Base-by-base conservation (phyloP, 1,140 invertebrate genomes). In the Drosophila melanogaster region DNA sequence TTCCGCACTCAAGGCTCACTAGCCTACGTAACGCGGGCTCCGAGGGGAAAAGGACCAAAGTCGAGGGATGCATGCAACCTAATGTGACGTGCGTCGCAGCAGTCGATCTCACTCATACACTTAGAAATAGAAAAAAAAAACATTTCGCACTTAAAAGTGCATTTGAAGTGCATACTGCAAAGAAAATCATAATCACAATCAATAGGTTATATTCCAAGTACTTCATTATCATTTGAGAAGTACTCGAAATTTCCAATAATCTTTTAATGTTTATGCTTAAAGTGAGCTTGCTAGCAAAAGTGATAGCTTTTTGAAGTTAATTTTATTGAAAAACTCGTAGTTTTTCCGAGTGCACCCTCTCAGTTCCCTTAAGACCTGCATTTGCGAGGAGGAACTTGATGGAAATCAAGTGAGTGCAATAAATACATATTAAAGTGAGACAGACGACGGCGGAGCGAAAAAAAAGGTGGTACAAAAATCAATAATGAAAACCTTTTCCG, bases 371-470 rank as follows among this genome's bases (percentile, higher is more conserved):
- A 19, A 19, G 53, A 46, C 47, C 65, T 33, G 19, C 58, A 76
- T 72, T 62, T 74, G 64, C 47, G 54, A 59, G 15, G 54, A 59
- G 15, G 30, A 59, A 70, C 60, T 77, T 61, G 70, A 86, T 72
- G 79, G 70, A 71, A 87, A 87, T 87, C 83, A 87, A 79, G 75
- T 79, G 77, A 72, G 61, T 87, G 83, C 74, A 85, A 72, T 79
- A 79, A 84, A 76, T 67, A 71, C 49, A 78, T 58, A 66, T 84
- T 78, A 69, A 76, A 76, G 69, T 66, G 56, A 46, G 17, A 47
- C 24, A 35, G 33, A 38, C 14, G 14, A 33, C 33, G 40, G 2
- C 19, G 19, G 2, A 22, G 19, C 14, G 35, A 40, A 43, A 51
- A 43, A 51, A 66, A 51, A 67, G 61, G 64, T 70, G 51, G 43